phyloP scores from a whole-genome alignment of 2,888 invertebrate genomes.

The Atherix ibis region DNA sequence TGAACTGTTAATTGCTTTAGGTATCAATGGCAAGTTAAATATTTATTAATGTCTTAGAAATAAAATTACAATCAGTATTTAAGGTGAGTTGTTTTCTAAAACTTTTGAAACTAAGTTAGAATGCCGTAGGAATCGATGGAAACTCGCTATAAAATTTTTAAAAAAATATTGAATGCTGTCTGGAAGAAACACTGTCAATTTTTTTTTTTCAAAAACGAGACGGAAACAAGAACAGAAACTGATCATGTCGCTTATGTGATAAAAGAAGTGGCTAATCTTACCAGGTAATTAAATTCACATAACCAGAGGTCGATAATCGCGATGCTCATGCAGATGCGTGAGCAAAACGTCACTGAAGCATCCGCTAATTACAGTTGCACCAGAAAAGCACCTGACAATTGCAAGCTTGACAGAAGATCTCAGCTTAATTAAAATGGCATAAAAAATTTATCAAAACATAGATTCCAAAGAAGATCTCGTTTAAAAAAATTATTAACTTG shows the following conservation, averaged over 20 bases:
- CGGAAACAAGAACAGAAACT: background rate
- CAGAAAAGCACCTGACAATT: slow-evolving; percentile 1
- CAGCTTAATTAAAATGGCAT: background rate
- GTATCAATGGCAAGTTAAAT: too few species aligned
- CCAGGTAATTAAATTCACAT: background rate
- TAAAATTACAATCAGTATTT: too few species aligned
- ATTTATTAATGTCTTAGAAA: too few species aligned
- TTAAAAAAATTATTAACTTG: too few species aligned
- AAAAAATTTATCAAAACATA: slow-evolving; percentile 1
- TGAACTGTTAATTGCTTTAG: too few species aligned
- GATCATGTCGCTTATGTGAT: background rate
- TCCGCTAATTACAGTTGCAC: background rate
- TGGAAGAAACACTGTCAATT: background rate
- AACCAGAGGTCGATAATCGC: slow-evolving; percentile 1
- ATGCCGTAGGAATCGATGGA: slow-evolving; percentile 1
- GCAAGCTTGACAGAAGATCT: slow-evolving; percentile 1
- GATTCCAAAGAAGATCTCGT: slow-evolving; percentile 1
- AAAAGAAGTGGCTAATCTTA: background rate
- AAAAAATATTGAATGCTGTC: slow-evolving; percentile 3
- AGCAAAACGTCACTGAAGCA: background rate
- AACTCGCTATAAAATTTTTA: background rate
- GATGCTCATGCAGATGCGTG: background rate
- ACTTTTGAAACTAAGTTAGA: too few species aligned
- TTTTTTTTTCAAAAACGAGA: background rate
- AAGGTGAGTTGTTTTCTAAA: too few species aligned